Conservation (phyloP, 2,888 invertebrate species). For the Lithophane socia region DNA sequence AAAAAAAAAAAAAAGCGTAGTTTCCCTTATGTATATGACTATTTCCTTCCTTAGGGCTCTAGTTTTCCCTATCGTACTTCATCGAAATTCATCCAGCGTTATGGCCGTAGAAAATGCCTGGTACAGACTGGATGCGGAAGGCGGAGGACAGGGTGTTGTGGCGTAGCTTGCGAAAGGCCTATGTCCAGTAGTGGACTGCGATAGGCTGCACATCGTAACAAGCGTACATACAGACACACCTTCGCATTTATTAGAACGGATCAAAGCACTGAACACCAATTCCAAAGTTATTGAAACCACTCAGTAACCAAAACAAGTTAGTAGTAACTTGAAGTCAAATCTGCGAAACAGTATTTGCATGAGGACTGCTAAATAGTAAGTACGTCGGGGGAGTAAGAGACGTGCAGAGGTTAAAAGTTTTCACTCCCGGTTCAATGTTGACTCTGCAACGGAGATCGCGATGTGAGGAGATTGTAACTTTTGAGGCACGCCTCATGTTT, state of each 20-base stretch:
- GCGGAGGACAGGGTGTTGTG: no score
- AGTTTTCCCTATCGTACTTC: background rate
- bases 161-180: no score
- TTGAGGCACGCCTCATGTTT: slow-evolving; percentile 38
- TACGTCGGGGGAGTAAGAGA: slow-evolving; percentile 27
- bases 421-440: slow-evolving; percentile 31
- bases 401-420: slow-evolving; percentile 57
- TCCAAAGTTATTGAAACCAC: slow-evolving; percentile 23
- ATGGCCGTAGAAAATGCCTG: no score
- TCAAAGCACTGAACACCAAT: background rate
- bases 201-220: background rate
- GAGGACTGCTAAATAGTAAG: slow-evolving; percentile 32
- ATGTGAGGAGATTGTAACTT: slow-evolving; percentile 52
- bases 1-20: no score
- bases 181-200: no score
- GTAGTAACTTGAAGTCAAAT: slow-evolving; percentile 29
- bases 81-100: background rate
- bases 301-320: slow-evolving; percentile 37
- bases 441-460: slow-evolving; percentile 36
- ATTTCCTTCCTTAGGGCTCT: background rate
- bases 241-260: background rate
- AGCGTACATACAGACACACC: background rate
- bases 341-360: slow-evolving; percentile 39
- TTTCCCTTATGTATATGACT: no score
- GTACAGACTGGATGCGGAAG: no score